Conservation (phyloP, 2,113 vertebrate species). For the Zosterops japonicus region DNA sequence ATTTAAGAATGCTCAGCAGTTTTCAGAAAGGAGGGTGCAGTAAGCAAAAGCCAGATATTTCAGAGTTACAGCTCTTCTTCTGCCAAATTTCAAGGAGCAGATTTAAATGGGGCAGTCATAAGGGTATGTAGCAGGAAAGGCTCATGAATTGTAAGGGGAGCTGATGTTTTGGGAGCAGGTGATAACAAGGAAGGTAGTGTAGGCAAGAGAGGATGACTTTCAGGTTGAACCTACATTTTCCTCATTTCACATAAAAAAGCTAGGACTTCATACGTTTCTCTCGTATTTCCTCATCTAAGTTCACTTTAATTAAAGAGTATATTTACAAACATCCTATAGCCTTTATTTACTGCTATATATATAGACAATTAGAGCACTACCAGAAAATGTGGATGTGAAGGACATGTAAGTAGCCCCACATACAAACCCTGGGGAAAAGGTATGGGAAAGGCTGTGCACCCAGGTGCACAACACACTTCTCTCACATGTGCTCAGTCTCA, state of each 20-base stretch:
- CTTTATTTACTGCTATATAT: not conserved
- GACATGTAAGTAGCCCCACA: fast-evolving
- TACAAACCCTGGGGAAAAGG: not conserved
- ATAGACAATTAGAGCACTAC: not conserved
- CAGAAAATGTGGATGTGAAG: not conserved
- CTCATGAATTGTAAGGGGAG: not conserved
- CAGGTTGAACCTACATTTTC: not conserved
- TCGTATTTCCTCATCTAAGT: not conserved
- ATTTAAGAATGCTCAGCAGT: not conserved
- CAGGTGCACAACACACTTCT: not conserved
- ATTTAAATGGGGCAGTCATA: not conserved
- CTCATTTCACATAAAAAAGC: not conserved
- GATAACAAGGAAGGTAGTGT: not conserved
- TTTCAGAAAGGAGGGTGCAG: not conserved
- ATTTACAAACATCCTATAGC: not conserved
- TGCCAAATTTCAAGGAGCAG: not conserved
- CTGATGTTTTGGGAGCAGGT: not conserved
- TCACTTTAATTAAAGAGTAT: not conserved
- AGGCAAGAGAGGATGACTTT: not conserved
- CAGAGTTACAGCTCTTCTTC: not conserved
- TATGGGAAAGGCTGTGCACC: not conserved
- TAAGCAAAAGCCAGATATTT: not conserved
- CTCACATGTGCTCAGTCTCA: not conserved
- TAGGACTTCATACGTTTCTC: not conserved
- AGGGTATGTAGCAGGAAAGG: not conserved